These are phyloP conservation scores for Mythimna ferrago DNA, from an alignment of 2,888 invertebrate genomes.

Conservation along the genomic window DNA sequence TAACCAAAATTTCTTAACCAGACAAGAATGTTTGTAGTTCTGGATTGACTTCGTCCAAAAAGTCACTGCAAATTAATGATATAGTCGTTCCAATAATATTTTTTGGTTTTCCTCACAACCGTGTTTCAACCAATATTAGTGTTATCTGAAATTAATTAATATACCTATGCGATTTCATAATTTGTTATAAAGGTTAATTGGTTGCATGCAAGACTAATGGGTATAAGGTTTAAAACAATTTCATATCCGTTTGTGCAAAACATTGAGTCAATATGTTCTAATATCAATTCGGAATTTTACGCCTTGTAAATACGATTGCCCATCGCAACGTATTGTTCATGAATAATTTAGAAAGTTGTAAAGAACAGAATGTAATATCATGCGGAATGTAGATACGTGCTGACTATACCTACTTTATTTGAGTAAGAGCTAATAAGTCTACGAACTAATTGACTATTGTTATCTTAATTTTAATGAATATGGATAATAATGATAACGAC, in stretches of 20 bases:
- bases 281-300: slow-evolving; percentile 46
- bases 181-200: slow-evolving; percentile 28
- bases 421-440: slow-evolving; percentile 18
- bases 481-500: slow-evolving; percentile 16
- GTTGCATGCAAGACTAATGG: background rate
- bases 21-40: slow-evolving; percentile 18
- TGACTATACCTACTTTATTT: slow-evolving; percentile 44
- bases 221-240: background rate
- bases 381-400: slow-evolving; percentile 50
- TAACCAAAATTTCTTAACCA: slow-evolving; percentile 25
- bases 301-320: slow-evolving; percentile 63
- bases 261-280: slow-evolving; percentile 36
- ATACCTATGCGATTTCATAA: slow-evolving; percentile 1
- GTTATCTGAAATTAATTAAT: background rate
- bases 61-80: background rate
- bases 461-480: slow-evolving; percentile 21
- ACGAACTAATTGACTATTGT: slow-evolving; percentile 28
- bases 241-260: slow-evolving; percentile 23
- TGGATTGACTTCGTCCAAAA: background rate
- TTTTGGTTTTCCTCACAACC: background rate
- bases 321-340: slow-evolving; percentile 68
- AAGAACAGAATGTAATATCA: slow-evolving; percentile 58
- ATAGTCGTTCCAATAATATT: background rate
- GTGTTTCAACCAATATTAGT: background rate
- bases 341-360: slow-evolving; percentile 81